Evolutionary conservation across 1,140 invertebrate species (phyloP).

Genomic region (Trichonephila clavata): DNA sequence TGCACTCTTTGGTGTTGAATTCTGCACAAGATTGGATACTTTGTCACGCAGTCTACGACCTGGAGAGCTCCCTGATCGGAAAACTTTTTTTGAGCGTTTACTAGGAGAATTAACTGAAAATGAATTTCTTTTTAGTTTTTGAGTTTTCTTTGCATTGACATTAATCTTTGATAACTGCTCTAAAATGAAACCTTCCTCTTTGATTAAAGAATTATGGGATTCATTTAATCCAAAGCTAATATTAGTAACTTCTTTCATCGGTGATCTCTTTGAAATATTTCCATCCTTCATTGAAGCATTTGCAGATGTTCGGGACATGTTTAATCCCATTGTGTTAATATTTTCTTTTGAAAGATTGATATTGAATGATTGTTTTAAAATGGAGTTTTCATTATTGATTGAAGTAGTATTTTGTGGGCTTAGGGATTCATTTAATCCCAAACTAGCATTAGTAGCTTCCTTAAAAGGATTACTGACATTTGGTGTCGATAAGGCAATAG

Average conservation of each 20-base stretch:
- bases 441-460: slow-evolving; percentile 19
- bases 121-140: slow-evolving; percentile 36
- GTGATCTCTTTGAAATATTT: not conserved
- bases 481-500: not conserved
- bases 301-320: not conserved
- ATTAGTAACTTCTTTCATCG: not conserved
- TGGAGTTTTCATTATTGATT: not conserved
- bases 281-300: slow-evolving; percentile 1
- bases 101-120: not conserved
- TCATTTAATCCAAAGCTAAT: not conserved
- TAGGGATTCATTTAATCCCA: not conserved
- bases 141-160: not conserved
- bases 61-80: slow-evolving; percentile 64
- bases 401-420: not conserved
- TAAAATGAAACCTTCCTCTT: not conserved
- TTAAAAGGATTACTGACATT: not conserved
- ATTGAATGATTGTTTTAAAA: slow-evolving; percentile 17
- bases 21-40: not conserved
- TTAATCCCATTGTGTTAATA: slow-evolving; percentile 13
- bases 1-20: not conserved
- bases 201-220: not conserved
- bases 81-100: slow-evolving; percentile 18
- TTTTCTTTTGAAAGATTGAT: slow-evolving; percentile 20
- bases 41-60: not conserved
- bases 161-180: not conserved